These are phyloP conservation scores for Apotomis turbidana DNA, from an alignment of 2,888 invertebrate species.

Conservation along the genomic window DNA sequence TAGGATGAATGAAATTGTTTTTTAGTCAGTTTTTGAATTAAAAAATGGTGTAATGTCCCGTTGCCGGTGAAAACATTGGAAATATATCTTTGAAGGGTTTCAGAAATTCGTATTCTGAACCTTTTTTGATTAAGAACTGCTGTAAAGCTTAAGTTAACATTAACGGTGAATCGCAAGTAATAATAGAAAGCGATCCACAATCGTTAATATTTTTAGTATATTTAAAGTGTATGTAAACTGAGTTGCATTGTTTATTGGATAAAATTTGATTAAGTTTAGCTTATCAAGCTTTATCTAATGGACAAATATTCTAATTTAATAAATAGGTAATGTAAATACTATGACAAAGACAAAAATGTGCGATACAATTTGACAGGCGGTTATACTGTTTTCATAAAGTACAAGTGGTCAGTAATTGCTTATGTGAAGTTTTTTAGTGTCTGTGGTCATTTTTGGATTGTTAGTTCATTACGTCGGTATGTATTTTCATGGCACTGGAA, in stretches of 20 bases:
- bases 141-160: too few species aligned
- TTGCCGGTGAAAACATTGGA: not conserved
- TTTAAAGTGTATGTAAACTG: too few species aligned
- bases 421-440: constrained; percentile 17
- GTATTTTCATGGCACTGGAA: constrained; percentile 24
- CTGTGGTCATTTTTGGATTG: constrained; percentile 37
- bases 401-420: not conserved
- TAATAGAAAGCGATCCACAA: too few species aligned
- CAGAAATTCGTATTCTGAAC: too few species aligned
- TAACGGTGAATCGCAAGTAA: too few species aligned
- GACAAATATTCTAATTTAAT: too few species aligned
- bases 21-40: not conserved
- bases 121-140: too few species aligned
- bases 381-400: not conserved
- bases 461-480: constrained; percentile 24
- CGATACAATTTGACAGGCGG: too few species aligned
- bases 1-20: not conserved
- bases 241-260: too few species aligned
- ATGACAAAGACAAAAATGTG: too few species aligned
- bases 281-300: not conserved
- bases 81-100: not conserved
- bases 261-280: not conserved
- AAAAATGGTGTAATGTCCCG: not conserved
- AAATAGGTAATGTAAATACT: too few species aligned
- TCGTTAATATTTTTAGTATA: too few species aligned